Conservation (phyloP, 2,797 vertebrate genomes). For the Octomys mimax region DNA sequence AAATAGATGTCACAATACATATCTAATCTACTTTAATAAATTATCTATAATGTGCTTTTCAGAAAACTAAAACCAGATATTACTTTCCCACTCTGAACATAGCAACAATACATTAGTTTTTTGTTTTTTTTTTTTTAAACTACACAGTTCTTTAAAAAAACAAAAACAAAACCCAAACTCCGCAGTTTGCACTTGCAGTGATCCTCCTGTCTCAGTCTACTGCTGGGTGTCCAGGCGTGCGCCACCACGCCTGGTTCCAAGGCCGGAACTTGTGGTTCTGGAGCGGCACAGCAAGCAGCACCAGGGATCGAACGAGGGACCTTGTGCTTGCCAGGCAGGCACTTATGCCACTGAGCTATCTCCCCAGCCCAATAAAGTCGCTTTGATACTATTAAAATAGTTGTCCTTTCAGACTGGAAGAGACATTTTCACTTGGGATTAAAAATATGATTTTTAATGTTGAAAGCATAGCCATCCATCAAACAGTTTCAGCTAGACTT, state of each 20-base stretch:
- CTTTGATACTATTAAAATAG: neutral
- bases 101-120: neutral
- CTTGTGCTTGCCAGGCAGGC: no score
- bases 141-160: no score
- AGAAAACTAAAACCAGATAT: slow-evolving; percentile 5
- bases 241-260: no score
- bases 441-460: slow-evolving; percentile 39
- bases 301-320: no score
- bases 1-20: neutral
- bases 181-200: no score
- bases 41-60: slow-evolving; percentile 28
- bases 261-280: no score
- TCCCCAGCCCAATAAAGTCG: neutral
- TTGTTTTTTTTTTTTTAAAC: no score
- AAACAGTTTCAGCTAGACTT: neutral
- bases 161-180: no score
- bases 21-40: neutral
- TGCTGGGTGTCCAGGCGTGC: no score
- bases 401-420: neutral
- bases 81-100: slow-evolving; percentile 18
- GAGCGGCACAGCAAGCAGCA: no score
- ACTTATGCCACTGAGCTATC: no score
- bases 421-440: neutral
- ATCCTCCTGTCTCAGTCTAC: no score
- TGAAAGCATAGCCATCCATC: neutral